Percentiles rank a stretch among this genome's conserved stretches.
phyloP scores from a whole-genome alignment of 1,140 invertebrate genomes.

The Neomicropteryx cornuta region DNA sequence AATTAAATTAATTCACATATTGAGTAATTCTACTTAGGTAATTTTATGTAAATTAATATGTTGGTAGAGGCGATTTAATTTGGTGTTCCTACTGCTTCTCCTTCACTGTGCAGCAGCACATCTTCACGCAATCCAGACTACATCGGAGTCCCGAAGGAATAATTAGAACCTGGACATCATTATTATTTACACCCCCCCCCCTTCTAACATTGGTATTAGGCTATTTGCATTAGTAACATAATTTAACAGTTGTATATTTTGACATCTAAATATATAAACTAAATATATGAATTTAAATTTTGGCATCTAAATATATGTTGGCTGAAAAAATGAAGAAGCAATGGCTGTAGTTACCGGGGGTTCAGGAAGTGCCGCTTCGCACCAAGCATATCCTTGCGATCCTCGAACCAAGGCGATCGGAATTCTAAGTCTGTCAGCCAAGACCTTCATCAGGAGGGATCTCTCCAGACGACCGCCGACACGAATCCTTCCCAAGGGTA shows the following conservation, averaged over 20 bases:
- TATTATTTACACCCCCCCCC: neutral
- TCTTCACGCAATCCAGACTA: too few relatives aligned
- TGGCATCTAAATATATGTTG: neutral
- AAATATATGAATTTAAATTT: neutral
- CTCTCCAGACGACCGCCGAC: conserved; percentile 49
- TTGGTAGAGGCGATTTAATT: too few relatives aligned
- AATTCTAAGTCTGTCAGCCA: conserved; percentile 49
- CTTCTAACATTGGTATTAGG: neutral
- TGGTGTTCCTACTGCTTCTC: too few relatives aligned
- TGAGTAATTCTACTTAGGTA: too few relatives aligned
- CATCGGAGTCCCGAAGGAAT: too few relatives aligned
- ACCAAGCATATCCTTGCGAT: conserved; percentile 43
- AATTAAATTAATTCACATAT: too few relatives aligned
- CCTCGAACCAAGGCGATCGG: conserved; percentile 44
- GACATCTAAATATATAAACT: neutral
- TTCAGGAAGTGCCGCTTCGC: conserved; percentile 47
- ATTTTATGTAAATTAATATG: too few relatives aligned
- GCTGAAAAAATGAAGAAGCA: neutral
- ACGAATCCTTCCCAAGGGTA: conserved; percentile 46
- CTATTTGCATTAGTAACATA: neutral
- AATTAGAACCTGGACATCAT: neutral
- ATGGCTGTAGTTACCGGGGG: conserved; percentile 13
- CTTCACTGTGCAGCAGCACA: too few relatives aligned
- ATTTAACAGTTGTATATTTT: neutral
- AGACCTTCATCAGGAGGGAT: conserved; percentile 52